Conservation (phyloP, 2,888 invertebrate species). For the Smittia aterrima region DNA sequence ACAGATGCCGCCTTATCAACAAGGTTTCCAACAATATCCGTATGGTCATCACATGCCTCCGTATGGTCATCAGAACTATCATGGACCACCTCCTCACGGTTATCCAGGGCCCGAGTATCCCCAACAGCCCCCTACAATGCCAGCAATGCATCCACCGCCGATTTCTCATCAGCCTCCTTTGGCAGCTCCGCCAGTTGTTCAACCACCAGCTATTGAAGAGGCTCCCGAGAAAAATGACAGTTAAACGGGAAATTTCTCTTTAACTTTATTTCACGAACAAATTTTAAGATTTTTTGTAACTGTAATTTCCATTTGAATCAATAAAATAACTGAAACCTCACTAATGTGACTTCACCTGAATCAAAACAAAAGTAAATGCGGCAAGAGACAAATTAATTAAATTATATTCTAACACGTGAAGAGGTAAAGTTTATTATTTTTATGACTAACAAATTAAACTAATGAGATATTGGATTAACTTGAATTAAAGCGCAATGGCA, state of each 20-base stretch:
- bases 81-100: conserved; percentile 48
- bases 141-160: conserved; percentile 34
- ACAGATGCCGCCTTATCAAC: conserved; percentile 49
- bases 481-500: too few species aligned
- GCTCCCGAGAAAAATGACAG: conserved; percentile 21
- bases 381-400: too few species aligned
- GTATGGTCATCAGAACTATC: conserved; percentile 48
- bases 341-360: too few species aligned
- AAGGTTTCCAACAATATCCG: conserved; percentile 47
- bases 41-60: conserved; percentile 46
- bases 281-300: too few species aligned
- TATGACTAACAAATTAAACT: too few species aligned
- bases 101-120: conserved; percentile 50
- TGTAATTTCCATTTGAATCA: too few species aligned
- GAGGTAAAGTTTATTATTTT: too few species aligned
- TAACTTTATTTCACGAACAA: too few species aligned
- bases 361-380: too few species aligned
- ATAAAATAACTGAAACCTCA: too few species aligned
- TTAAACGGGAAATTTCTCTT: background rate
- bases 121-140: conserved; percentile 47
- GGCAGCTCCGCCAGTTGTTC: conserved; percentile 44
- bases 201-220: conserved; percentile 42
- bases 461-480: too few species aligned
- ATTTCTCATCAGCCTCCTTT: conserved; percentile 44
- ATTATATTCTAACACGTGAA: too few species aligned